Conservation (phyloP, 2,888 invertebrate genomes). For the Latrodectus elegans region DNA sequence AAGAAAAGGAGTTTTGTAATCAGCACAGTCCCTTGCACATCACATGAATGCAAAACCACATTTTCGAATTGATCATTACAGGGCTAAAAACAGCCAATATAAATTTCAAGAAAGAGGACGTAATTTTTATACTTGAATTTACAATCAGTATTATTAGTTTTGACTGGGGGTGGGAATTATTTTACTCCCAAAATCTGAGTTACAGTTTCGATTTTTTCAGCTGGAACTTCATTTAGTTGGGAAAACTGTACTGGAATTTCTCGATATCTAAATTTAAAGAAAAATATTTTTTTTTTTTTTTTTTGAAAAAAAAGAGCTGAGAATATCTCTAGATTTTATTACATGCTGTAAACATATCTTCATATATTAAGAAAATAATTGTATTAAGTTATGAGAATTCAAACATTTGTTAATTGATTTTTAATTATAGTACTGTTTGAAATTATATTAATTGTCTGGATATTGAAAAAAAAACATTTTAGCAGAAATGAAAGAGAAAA, state of each 20-base stretch:
- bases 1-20: conserved; percentile 13
- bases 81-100: conserved; percentile 1
- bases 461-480: too few relatives aligned
- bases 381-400: too few relatives aligned
- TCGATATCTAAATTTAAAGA: too few relatives aligned
- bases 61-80: conserved; percentile 54
- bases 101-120: conserved; percentile 7
- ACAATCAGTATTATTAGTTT: conserved; percentile 56
- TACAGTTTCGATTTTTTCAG: neutral
- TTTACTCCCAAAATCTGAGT: neutral
- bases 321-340: neutral
- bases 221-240: conserved; percentile 28
- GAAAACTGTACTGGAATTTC: too few relatives aligned
- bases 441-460: too few relatives aligned
- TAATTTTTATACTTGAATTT: conserved; percentile 35
- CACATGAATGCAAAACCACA: conserved; percentile 31
- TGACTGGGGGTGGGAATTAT: conserved; percentile 25
- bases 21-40: conserved; percentile 22
- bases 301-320: neutral
- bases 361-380: neutral
- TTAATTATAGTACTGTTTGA: too few relatives aligned
- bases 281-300: too few relatives aligned
- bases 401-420: too few relatives aligned
- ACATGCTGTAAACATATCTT: neutral
- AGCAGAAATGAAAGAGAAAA: too few relatives aligned